phyloP scores from a whole-genome alignment of 2,113 vertebrate species.

The Cryptomyrus ogoouensis region DNA sequence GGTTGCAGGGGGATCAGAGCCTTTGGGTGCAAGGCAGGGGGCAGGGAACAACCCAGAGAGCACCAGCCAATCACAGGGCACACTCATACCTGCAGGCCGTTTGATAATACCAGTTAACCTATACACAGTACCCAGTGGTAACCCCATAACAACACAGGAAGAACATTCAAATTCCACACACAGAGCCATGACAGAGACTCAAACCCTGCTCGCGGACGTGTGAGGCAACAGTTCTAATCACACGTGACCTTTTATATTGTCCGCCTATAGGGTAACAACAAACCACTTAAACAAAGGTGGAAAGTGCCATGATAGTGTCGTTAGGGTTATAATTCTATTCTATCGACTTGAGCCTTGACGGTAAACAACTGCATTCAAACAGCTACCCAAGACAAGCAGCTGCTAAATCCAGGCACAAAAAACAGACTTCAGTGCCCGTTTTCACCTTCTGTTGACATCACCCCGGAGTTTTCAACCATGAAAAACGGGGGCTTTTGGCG shows the following conservation, averaged over 20 bases:
- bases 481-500: not conserved
- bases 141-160: not conserved
- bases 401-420: not conserved
- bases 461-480: not conserved
- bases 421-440: not conserved
- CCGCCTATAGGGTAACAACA: not conserved
- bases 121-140: not conserved
- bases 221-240: not conserved
- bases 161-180: not conserved
- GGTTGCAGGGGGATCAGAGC: too few relatives aligned
- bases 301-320: not conserved
- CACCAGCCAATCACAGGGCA: not conserved
- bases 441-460: not conserved
- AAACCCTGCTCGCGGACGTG: not conserved
- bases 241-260: not conserved
- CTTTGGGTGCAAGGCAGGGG: not conserved
- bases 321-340: not conserved
- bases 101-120: not conserved
- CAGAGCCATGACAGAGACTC: not conserved
- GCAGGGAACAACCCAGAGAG: not conserved
- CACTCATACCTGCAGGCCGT: not conserved
- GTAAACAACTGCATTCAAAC: not conserved
- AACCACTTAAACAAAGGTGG: not conserved
- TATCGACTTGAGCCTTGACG: not conserved
- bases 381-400: not conserved